Conservation (phyloP, 2,888 invertebrate genomes). For the Hoplodrina ambigua region DNA sequence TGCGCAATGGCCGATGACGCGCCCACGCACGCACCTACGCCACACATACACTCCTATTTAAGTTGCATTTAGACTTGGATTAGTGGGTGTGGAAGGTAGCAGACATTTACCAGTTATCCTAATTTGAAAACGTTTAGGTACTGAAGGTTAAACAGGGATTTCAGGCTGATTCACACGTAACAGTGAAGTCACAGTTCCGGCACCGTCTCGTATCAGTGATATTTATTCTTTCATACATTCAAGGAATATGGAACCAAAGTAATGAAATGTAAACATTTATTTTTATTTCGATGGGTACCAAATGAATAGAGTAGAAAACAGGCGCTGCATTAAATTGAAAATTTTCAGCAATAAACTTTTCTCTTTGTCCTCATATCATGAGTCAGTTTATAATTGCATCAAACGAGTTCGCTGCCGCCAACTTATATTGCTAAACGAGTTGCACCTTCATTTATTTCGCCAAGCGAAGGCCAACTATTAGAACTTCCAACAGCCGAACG, state of each 20-base stretch:
- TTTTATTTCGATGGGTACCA: background rate
- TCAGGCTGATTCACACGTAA: too few relatives aligned
- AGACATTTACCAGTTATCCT: too few relatives aligned
- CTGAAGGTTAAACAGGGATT: too few relatives aligned
- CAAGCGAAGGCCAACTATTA: constrained; percentile 63
- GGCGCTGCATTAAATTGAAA: background rate
- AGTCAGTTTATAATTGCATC: constrained; percentile 48
- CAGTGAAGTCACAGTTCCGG: background rate
- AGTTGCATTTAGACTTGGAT: too few relatives aligned
- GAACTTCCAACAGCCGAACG: constrained; percentile 64
- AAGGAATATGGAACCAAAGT: background rate
- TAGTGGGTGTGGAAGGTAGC: too few relatives aligned
- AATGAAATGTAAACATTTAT: background rate
- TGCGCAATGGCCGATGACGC: constrained; percentile 21
- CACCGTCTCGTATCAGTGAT: too few relatives aligned
- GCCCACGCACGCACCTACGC: background rate
- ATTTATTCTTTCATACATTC: too few relatives aligned
- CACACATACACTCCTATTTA: too few relatives aligned
- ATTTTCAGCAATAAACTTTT: background rate
- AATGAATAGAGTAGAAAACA: too few relatives aligned
- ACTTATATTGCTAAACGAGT: constrained; percentile 48
- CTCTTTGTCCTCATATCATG: constrained; percentile 8
- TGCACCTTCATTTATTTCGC: constrained; percentile 59
- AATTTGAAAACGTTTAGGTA: too few relatives aligned
- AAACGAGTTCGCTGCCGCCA: constrained; percentile 31